Evolutionary conservation across 2,888 invertebrate species (phyloP), one percentile per base, ranked within the genome.

Genomic region (Digitonthophagus gazella): DNA sequence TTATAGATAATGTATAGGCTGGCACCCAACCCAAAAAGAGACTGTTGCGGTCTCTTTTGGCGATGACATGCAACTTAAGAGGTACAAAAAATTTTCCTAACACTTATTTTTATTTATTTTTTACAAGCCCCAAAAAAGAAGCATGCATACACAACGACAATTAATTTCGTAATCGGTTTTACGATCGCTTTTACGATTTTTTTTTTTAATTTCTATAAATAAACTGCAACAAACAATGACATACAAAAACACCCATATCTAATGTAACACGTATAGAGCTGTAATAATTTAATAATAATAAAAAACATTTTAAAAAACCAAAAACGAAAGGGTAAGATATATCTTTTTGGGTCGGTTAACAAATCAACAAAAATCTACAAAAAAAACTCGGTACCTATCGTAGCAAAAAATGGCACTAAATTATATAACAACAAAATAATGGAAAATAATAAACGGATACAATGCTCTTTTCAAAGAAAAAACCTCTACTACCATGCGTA

Each of bases 271-370:
- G 28, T 44, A 44, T 44, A 44, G 28, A 44, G 28, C 28, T 44
- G 28, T 44, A 44, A 44, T 44, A 44, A 44, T 44, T 44, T 44
- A 44, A 44, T 44, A 44, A n/a, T n/a, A n/a, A 44, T 44, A 44
- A 44, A 3, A 44, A 44, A 44, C 28, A 44, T 1, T 44, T 44
- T 5, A 3, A 44, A 44, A 44, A 44, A 44, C 11, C 1, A 44
- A 44, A 44, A 15, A 57, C 61, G 61, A 61, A 18, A 18, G 61
- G 20, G 61, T 19, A 19, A 18, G 61, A 66, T 58, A 71, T 72
- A 76, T 81, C 82, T 82, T 82, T 83, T 83, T 82, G 82, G 82
- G 83, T 81, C 81, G 79, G 81, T 82, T 83, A 81, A 82, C 83
- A 79, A 61, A 61, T 58, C 14, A 18, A 61, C 16, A 61, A 61